Percentiles rank a stretch among this genome's conserved stretches.
Conservation (phyloP, 2,888 invertebrate species). For the Phrixothrix hirtus region DNA sequence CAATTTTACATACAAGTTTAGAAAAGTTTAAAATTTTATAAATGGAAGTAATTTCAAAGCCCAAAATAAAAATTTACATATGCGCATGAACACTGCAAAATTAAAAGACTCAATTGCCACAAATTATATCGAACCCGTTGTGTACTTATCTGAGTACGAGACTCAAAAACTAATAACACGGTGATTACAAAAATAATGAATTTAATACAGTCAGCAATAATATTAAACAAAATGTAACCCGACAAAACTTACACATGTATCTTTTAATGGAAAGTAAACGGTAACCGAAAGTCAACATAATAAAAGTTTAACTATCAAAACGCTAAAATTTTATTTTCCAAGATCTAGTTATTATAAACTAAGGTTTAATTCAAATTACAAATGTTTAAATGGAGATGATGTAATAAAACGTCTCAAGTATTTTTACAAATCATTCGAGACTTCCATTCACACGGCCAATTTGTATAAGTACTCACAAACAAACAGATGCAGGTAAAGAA, state of each 20-base stretch:
- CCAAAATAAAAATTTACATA: slow-evolving; percentile 2
- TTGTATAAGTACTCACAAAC: slow-evolving; percentile 55
- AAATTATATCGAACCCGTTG: slow-evolving; percentile 37
- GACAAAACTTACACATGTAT: slow-evolving; percentile 22
- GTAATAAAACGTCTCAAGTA: slow-evolving; percentile 30
- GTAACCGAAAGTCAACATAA: too few relatives aligned
- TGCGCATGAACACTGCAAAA: slow-evolving; percentile 12
- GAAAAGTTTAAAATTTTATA: background rate
- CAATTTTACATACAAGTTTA: too few relatives aligned
- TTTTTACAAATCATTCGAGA: slow-evolving; percentile 36
- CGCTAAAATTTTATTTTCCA: slow-evolving; percentile 13
- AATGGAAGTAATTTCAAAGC: slow-evolving; percentile 5
- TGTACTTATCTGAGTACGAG: slow-evolving; percentile 40
- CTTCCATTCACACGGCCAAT: slow-evolving; percentile 42
- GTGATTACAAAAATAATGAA: slow-evolving; percentile 29
- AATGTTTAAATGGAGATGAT: slow-evolving; percentile 29
- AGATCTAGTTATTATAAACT: slow-evolving; percentile 20
- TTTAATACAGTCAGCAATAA: slow-evolving; percentile 19
- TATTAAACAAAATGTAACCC: slow-evolving; percentile 12
- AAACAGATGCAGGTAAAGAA: slow-evolving; percentile 45
- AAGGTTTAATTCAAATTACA: slow-evolving; percentile 29
- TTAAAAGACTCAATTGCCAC: slow-evolving; percentile 15
- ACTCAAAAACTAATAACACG: slow-evolving; percentile 32
- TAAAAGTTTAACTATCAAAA: slow-evolving; percentile 17
- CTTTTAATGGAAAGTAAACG: too few relatives aligned